A percentile compares a stretch with the other conserved stretches of the same genome.
phyloP scores from a whole-genome alignment of 1,140 invertebrate species.

The Physella acuta region DNA sequence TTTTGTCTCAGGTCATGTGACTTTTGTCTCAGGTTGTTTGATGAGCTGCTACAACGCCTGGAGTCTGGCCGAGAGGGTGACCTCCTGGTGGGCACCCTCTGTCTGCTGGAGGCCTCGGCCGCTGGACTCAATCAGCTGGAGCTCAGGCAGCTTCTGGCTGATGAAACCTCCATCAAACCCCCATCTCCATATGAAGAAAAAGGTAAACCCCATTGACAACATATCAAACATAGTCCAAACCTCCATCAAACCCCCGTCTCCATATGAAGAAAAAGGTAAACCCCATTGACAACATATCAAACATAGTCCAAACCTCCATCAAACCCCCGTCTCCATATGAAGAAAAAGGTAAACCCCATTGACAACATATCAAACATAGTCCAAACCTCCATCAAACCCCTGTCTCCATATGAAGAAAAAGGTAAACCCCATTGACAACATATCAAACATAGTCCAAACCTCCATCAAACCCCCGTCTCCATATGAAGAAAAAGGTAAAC shows the following conservation, averaged over 20 bases:
- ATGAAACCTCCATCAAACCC: conserved; percentile 47
- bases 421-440: conserved; percentile 32
- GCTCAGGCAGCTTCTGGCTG: conserved; percentile 46
- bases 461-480: conserved; percentile 51
- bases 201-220: conserved; percentile 35
- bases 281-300: neutral
- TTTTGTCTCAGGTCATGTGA: no score
- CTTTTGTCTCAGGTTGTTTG: conserved; percentile 48
- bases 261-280: conserved; percentile 56
- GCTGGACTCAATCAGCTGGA: conserved; percentile 53
- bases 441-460: conserved; percentile 14
- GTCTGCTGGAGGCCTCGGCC: conserved; percentile 53
- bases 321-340: conserved; percentile 55
- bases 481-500: conserved; percentile 58
- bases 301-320: conserved; percentile 35
- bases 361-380: neutral
- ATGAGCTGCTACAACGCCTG: conserved; percentile 47
- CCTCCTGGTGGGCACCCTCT: conserved; percentile 51
- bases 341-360: conserved; percentile 51
- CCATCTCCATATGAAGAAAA: conserved; percentile 57
- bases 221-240: conserved; percentile 25
- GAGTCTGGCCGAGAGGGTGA: conserved; percentile 47
- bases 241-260: conserved; percentile 49
- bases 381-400: conserved; percentile 48
- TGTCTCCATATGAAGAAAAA: conserved; percentile 56